These are phyloP conservation scores for Folsomia manolachei DNA, from an alignment of 2,888 invertebrate genomes.

Conservation along the genomic window DNA sequence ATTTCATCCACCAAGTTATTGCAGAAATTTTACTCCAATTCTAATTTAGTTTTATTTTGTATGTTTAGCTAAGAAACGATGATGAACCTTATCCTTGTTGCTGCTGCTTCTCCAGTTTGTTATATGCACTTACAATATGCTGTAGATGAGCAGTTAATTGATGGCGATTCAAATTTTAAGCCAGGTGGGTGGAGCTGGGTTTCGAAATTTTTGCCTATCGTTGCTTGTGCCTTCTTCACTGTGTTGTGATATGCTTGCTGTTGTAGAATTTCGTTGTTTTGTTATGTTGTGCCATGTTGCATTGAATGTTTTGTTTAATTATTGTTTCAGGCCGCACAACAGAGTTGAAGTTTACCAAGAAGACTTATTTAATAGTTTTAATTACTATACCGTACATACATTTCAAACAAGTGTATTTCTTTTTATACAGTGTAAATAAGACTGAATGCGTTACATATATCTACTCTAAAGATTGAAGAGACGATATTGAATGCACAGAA, in stretches of 20 bases:
- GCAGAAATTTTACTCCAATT: too few relatives aligned
- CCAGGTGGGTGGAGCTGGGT: neutral
- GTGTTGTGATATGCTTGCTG: neutral
- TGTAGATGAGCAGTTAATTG: neutral
- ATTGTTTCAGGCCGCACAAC: neutral
- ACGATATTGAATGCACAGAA: too few relatives aligned
- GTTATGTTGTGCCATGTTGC: neutral
- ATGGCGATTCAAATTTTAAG: neutral
- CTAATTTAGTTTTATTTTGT: constrained; percentile 28
- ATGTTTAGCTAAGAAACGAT: constrained; percentile 37
- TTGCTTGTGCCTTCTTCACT: neutral
- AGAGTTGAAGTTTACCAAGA: too few relatives aligned
- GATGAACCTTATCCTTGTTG: constrained; percentile 21
- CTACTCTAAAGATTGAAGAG: too few relatives aligned
- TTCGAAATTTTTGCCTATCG: neutral
- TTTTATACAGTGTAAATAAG: too few relatives aligned
- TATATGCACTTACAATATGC: neutral
- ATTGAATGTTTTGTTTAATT: neutral
- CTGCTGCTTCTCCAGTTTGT: neutral
- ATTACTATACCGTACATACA: too few relatives aligned
- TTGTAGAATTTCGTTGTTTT: neutral
- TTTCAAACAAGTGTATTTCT: too few relatives aligned
- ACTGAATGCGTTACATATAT: too few relatives aligned
- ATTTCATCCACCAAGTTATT: too few relatives aligned
- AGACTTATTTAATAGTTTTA: too few relatives aligned